A percentile compares a stretch with the other conserved stretches of the same genome.
Conservation (phyloP, 2,113 vertebrate genomes). For the Chloroceryle aenea region DNA sequence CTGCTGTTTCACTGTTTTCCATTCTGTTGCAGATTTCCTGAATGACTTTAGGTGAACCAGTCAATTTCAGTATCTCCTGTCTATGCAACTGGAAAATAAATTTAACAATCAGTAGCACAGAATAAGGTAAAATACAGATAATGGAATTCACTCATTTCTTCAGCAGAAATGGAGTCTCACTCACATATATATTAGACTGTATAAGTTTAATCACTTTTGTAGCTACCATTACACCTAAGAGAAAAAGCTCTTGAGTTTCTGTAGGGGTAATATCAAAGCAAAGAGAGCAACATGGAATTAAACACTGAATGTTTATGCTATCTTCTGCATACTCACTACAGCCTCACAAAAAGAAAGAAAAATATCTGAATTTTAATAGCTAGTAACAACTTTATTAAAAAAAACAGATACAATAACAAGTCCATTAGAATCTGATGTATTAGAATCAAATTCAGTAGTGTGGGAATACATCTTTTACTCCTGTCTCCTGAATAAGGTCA, state of each 20-base stretch:
- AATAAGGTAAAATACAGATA: background rate
- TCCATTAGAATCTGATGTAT: background rate
- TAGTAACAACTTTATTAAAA: background rate
- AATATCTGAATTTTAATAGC: background rate
- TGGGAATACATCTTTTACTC: background rate
- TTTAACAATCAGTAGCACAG: background rate
- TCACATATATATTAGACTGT: background rate
- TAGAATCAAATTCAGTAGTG: background rate
- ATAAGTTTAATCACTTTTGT: background rate
- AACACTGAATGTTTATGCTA: background rate
- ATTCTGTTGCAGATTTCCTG: background rate
- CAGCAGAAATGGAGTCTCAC: background rate
- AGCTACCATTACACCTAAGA: background rate
- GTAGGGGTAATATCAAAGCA: background rate
- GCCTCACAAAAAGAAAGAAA: background rate
- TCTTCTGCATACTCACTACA: background rate
- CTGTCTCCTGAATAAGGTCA: background rate
- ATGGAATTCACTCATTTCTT: background rate
- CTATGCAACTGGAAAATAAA: background rate
- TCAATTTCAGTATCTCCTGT: background rate
- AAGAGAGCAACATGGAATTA: background rate
- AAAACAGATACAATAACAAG: background rate
- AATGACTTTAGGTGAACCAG: background rate
- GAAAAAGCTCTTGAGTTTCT: background rate
- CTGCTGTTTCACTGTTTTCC: background rate